Percentiles rank a stretch among this genome's conserved stretches.
phyloP scores from a whole-genome alignment of 2,113 vertebrate species.

The Lamprologus callipterus region DNA sequence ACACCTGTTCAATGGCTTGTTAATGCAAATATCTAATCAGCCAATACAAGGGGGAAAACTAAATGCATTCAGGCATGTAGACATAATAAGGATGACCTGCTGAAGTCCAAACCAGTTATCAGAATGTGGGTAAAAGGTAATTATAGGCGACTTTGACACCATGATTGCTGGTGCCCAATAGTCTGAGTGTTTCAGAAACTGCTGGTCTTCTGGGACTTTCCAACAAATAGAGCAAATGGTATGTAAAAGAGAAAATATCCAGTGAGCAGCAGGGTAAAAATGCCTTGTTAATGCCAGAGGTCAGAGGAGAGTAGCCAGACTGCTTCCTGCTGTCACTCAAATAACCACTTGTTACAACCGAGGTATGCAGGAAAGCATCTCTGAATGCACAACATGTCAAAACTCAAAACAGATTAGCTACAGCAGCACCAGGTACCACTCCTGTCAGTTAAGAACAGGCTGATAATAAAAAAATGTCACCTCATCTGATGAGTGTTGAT shows the following conservation, averaged over 20 bases:
- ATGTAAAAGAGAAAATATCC: background rate
- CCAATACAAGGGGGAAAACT: accelerated
- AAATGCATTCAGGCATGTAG: background rate
- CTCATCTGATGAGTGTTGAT: background rate
- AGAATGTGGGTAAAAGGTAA: background rate
- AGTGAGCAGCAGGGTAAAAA: background rate
- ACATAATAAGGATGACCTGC: background rate
- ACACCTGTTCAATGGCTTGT: background rate
- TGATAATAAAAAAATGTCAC: background rate
- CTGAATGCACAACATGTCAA: background rate
- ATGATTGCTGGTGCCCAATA: accelerated
- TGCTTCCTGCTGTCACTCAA: background rate
- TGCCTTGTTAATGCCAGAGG: background rate
- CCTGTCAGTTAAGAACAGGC: background rate
- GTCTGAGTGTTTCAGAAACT: background rate
- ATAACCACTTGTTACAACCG: background rate
- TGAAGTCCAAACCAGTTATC: background rate
- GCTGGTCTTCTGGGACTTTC: background rate
- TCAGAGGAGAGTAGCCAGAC: background rate
- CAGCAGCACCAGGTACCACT: background rate
- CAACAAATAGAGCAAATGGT: accelerated
- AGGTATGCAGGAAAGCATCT: background rate
- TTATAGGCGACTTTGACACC: background rate
- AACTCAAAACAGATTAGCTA: background rate
- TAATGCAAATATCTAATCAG: background rate